Conservation (phyloP, 2,888 invertebrate genomes). For the Phorcus lineatus region DNA sequence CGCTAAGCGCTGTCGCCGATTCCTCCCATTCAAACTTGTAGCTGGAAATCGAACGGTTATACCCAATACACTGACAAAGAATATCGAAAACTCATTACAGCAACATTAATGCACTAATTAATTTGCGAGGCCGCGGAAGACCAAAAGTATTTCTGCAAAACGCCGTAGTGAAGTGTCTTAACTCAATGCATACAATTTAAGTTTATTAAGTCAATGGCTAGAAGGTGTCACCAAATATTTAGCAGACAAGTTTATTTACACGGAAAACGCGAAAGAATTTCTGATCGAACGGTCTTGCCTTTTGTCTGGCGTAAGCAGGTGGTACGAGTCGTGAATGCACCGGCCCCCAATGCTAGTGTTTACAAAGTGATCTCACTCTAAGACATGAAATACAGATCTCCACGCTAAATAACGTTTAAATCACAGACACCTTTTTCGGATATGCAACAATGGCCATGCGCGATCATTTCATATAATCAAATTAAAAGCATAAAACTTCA, state of each 20-base stretch:
- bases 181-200: constrained; percentile 21
- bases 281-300: constrained; percentile 8
- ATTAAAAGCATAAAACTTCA: not conserved
- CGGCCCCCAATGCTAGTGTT: not conserved
- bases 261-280: constrained; percentile 24
- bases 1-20: not conserved
- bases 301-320: constrained; percentile 8
- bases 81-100: constrained; percentile 13
- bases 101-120: constrained; percentile 15
- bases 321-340: not conserved
- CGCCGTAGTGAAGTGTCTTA: not conserved
- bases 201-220: constrained; percentile 15
- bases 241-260: constrained; percentile 25
- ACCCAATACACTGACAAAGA: not conserved
- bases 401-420: not conserved
- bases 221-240: constrained; percentile 22
- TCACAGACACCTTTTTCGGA: not conserved
- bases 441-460: not conserved
- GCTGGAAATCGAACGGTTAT: not conserved
- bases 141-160: not conserved
- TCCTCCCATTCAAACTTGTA: not conserved
- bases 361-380: not conserved
- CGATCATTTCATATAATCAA: constrained; percentile 4
- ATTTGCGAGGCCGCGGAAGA: not conserved
- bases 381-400: constrained; percentile 1